phyloP scores from a whole-genome alignment of 1,140 invertebrate genomes.

The Eueides isabella region DNA sequence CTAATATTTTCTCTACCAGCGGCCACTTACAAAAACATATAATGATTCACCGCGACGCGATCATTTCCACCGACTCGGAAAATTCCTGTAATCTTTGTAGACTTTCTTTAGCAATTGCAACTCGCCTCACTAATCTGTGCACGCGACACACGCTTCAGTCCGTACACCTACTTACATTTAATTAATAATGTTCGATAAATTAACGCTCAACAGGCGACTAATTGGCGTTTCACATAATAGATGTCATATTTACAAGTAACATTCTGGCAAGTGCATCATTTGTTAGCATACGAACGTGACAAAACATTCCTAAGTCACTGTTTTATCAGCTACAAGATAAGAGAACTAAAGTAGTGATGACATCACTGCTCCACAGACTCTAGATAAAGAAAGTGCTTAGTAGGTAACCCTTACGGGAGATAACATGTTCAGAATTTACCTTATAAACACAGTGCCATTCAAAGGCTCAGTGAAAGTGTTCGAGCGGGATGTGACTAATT shows the following conservation, averaged over 20 bases:
- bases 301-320: constrained; percentile 67
- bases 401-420: constrained; percentile 66
- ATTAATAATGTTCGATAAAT: constrained; percentile 41
- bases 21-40: constrained; percentile 58
- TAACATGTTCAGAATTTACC: constrained; percentile 57
- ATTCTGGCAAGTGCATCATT: constrained; percentile 39
- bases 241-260: constrained; percentile 42
- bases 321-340: constrained; percentile 76
- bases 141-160: constrained; percentile 59
- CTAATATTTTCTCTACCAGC: constrained; percentile 63
- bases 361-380: constrained; percentile 68
- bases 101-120: constrained; percentile 71
- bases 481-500: constrained; percentile 30
- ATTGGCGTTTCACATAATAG: constrained; percentile 38
- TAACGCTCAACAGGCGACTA: constrained; percentile 22
- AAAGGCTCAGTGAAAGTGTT: constrained; percentile 26
- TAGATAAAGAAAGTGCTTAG: constrained; percentile 73
- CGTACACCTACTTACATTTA: constrained; percentile 40
- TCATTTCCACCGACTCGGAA: constrained; percentile 76
- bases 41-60: constrained; percentile 74
- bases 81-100: constrained; percentile 76
- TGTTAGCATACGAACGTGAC: constrained; percentile 38
- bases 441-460: background rate
- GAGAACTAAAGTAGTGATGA: constrained; percentile 68
- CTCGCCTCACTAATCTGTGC: constrained; percentile 51